Evolutionary conservation across 2,888 invertebrate genomes (phyloP).

Genomic region (Aricia artaxerxes): DNA sequence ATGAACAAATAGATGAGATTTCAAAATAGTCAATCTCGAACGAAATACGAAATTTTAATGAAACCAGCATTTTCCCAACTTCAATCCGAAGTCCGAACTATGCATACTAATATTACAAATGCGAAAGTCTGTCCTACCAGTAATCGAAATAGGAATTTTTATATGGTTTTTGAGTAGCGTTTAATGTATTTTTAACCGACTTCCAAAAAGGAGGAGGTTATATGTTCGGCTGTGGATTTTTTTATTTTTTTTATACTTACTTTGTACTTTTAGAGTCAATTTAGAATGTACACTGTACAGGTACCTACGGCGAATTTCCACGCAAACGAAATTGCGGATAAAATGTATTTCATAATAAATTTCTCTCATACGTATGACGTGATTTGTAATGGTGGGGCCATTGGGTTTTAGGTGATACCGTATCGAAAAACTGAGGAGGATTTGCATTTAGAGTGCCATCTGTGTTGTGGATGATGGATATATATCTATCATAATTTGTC

Average conservation of each 20-base stretch:
- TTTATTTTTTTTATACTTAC: no score
- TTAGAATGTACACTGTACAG: no score
- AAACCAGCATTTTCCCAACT: background rate
- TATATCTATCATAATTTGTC: conserved; percentile 1
- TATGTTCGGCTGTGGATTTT: no score
- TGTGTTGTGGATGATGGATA: background rate
- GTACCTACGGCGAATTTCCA: background rate
- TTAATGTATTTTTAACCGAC: no score
- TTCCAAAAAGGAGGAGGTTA: no score
- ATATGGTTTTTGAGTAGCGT: no score
- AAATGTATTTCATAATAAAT: background rate
- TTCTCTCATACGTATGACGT: background rate
- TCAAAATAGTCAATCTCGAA: background rate
- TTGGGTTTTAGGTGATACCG: conserved; percentile 1
- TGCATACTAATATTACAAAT: background rate
- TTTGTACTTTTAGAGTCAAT: no score
- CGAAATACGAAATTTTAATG: background rate
- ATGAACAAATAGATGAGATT: conserved; percentile 29
- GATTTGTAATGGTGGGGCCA: background rate
- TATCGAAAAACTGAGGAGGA: background rate
- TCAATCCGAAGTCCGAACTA: background rate
- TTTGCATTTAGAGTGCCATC: conserved; percentile 21
- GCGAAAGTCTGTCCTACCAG: background rate
- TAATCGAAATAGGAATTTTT: no score
- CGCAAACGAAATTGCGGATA: background rate